A percentile compares a stretch with the other conserved stretches of the same genome.
Conservation (phyloP, 2,113 vertebrate genomes). For the Cyanistes caeruleus region DNA sequence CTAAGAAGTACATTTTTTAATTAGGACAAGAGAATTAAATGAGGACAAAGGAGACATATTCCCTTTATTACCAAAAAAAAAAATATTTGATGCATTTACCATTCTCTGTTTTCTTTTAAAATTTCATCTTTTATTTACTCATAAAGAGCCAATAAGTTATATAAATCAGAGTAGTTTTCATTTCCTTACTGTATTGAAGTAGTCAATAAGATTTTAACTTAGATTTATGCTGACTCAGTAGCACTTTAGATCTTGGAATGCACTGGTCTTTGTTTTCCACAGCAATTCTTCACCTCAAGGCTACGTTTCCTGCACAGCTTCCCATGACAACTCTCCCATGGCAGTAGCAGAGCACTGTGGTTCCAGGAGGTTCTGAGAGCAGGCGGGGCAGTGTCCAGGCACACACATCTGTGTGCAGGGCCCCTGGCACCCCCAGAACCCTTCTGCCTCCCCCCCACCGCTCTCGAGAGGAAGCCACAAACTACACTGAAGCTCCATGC, state of each 20-base stretch:
- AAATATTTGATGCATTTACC: conserved; percentile 39
- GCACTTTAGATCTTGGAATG: not conserved
- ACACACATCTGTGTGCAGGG: not conserved
- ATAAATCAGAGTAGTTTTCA: conserved; percentile 57
- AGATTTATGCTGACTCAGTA: conserved; percentile 9
- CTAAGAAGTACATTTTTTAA: not conserved
- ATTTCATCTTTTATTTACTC: conserved; percentile 71
- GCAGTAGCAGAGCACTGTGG: accelerated
- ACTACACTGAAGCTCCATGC: not conserved
- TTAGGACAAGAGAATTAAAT: not conserved
- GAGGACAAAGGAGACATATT: conserved; percentile 30
- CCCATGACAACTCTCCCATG: not conserved
- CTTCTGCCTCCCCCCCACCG: not conserved
- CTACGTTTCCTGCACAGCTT: not conserved
- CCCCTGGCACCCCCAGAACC: not conserved
- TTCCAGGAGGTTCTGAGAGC: not conserved
- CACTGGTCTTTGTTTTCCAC: not conserved
- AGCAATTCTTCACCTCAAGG: not conserved
- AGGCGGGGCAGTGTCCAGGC: not conserved
- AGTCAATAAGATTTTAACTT: conserved; percentile 18
- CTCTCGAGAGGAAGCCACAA: not conserved
- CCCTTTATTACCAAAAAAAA: conserved; percentile 73
- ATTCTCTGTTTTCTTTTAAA: conserved; percentile 68
- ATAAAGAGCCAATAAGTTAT: conserved; percentile 80
- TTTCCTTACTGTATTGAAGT: conserved; percentile 57